Evolutionary conservation across 2,113 vertebrate species (phyloP).

Genomic region (Trogon melanurus): DNA sequence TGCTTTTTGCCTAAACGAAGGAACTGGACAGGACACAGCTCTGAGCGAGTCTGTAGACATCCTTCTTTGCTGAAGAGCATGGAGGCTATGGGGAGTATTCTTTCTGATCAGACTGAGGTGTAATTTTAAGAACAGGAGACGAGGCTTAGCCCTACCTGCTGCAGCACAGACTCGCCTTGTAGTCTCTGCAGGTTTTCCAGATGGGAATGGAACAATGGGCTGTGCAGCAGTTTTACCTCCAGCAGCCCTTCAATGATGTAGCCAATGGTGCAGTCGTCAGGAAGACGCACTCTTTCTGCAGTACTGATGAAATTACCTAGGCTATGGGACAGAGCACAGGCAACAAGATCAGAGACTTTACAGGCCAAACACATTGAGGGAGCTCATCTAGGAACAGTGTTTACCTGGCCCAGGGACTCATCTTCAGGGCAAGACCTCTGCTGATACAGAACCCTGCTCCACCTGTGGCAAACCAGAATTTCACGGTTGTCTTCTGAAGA

Average conservation of each 20-base stretch:
- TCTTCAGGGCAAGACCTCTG: constrained; percentile 94
- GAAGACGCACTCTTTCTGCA: constrained; percentile 92
- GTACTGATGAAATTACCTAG: constrained; percentile 97
- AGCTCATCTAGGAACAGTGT: neutral
- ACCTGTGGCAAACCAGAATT: constrained; percentile 98
- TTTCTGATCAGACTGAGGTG: neutral
- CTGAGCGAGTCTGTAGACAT: neutral
- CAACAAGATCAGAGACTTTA: neutral
- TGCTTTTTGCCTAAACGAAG: neutral
- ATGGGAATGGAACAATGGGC: constrained; percentile 92
- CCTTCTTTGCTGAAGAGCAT: neutral
- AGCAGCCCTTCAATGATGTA: constrained; percentile 96
- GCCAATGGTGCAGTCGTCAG: constrained; percentile 94
- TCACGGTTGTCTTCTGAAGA: constrained; percentile 81
- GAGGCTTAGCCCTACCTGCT: constrained; percentile 80
- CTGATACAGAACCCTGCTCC: constrained; percentile 98
- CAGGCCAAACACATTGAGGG: neutral
- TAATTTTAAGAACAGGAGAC: neutral
- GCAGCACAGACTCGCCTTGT: constrained; percentile 75
- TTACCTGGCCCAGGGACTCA: constrained; percentile 99
- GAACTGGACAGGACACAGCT: neutral
- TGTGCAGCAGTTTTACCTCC: constrained; percentile 87
- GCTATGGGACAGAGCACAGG: constrained; percentile 64
- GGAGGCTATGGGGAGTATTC: neutral
- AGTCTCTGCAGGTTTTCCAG: constrained; percentile 92